phyloP scores from a whole-genome alignment of 2,888 invertebrate genomes.

The Rhorus exstirpatorius region DNA sequence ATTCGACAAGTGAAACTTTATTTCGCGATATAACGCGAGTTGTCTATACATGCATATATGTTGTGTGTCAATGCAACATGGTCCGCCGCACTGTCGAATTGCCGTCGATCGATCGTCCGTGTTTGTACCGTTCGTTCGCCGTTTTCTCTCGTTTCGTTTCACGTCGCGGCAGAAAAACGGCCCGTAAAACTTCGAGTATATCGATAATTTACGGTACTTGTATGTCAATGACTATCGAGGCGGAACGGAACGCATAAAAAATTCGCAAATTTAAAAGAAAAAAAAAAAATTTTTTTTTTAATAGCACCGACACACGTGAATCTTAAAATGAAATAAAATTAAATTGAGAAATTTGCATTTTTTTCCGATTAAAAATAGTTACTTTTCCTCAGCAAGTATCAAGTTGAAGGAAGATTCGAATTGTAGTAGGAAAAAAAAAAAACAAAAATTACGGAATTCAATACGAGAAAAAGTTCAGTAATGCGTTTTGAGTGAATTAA shows the following conservation, averaged over 20 bases:
- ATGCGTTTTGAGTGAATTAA: no score
- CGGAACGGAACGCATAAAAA: conserved; percentile 55
- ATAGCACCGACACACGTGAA: not conserved
- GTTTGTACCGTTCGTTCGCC: conserved; percentile 57
- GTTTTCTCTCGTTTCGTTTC: conserved; percentile 57
- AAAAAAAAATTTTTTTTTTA: not conserved
- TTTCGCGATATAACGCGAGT: conserved; percentile 7
- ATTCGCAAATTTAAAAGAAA: not conserved
- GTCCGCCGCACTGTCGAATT: conserved; percentile 64
- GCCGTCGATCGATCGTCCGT: conserved; percentile 58
- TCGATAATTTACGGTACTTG: conserved; percentile 63
- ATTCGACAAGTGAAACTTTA: conserved; percentile 83
- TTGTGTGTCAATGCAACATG: conserved; percentile 19
- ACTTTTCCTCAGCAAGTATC: no score
- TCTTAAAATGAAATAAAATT: not conserved
- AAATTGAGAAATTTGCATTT: not conserved
- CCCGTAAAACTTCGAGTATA: conserved; percentile 53
- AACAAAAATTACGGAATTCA: no score
- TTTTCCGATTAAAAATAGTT: no score
- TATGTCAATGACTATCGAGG: conserved; percentile 43
- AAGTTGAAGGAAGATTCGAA: no score
- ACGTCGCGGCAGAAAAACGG: conserved; percentile 41
- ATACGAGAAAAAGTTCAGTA: no score
- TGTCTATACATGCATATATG: not conserved
- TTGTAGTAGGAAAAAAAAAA: no score